phyloP scores from a whole-genome alignment of 1,140 invertebrate species.

The Coptotermes formosanus region DNA sequence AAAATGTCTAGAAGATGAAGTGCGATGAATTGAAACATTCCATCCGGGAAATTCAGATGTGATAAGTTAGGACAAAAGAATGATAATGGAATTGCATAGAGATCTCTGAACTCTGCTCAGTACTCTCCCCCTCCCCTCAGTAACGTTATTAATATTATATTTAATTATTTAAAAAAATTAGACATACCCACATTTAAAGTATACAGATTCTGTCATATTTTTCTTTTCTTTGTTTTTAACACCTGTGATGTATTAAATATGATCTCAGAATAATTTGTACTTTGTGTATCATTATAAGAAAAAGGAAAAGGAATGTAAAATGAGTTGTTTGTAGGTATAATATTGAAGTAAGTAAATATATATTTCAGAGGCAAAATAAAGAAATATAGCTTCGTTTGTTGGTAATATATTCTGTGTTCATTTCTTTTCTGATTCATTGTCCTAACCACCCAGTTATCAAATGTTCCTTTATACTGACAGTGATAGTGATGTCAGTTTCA shows the following conservation, averaged over 20 bases:
- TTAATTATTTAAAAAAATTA: not conserved
- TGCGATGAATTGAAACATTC: too few species aligned
- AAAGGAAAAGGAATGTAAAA: not conserved
- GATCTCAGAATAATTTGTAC: conserved; percentile 19
- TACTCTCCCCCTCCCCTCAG: not conserved
- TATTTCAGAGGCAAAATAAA: conserved; percentile 1
- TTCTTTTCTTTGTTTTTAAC: conserved; percentile 20
- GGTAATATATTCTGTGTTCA: not conserved
- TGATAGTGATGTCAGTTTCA: too few species aligned
- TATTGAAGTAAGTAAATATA: not conserved
- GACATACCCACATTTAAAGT: not conserved
- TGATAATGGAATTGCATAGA: conserved; percentile 10
- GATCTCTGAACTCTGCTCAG: not conserved
- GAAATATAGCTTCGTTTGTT: conserved; percentile 3
- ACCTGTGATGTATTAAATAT: conserved; percentile 19
- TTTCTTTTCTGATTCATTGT: not conserved
- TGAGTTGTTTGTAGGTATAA: not conserved
- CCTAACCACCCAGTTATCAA: too few species aligned
- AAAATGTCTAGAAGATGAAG: too few species aligned
- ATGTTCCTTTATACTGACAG: too few species aligned
- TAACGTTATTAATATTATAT: not conserved
- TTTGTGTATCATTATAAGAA: not conserved
- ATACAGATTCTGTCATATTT: not conserved
- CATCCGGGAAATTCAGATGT: not conserved
- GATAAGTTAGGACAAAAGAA: not conserved